phyloP scores from a whole-genome alignment of 37 sponge, comb jelly and placozoan species.

The Crambe crambe region DNA sequence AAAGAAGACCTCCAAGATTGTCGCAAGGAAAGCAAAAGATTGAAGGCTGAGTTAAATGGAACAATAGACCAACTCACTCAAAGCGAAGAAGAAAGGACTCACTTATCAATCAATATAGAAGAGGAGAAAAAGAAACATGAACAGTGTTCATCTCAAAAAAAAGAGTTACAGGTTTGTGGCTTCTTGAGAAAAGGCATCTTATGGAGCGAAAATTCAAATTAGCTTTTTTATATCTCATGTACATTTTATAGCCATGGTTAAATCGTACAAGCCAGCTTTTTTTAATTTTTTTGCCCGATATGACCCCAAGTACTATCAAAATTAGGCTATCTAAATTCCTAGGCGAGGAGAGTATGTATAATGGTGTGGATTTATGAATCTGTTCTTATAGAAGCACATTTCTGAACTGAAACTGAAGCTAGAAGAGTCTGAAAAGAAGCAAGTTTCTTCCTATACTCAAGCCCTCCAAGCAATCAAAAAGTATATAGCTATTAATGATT shows the following conservation, averaged over 20 bases:
- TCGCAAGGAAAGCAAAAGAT: neutral
- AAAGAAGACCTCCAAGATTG: neutral
- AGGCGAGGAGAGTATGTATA: too few relatives aligned
- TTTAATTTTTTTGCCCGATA: too few relatives aligned
- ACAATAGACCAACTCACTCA: neutral
- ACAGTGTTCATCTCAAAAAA: neutral
- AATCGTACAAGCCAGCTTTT: too few relatives aligned
- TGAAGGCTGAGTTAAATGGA: neutral
- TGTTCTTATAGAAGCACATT: neutral
- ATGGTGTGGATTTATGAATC: too few relatives aligned
- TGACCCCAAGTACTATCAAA: too few relatives aligned
- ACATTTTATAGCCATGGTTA: too few relatives aligned
- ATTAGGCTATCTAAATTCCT: too few relatives aligned
- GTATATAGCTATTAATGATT: neutral
- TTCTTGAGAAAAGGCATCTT: too few relatives aligned
- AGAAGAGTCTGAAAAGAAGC: neutral
- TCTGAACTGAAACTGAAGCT: neutral
- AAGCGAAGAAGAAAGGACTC: neutral
- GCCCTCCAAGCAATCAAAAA: constrained; percentile 15
- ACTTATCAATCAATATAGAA: neutral
- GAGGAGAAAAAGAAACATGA: neutral
- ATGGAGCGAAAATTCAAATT: too few relatives aligned
- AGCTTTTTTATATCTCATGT: too few relatives aligned
- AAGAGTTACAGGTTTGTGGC: neutral
- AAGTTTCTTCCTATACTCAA: neutral